A percentile compares a stretch with the other conserved stretches of the same genome.
Evolutionary conservation across 2,113 vertebrate genomes (phyloP).

Genomic region (Grammomys surdaster): DNA sequence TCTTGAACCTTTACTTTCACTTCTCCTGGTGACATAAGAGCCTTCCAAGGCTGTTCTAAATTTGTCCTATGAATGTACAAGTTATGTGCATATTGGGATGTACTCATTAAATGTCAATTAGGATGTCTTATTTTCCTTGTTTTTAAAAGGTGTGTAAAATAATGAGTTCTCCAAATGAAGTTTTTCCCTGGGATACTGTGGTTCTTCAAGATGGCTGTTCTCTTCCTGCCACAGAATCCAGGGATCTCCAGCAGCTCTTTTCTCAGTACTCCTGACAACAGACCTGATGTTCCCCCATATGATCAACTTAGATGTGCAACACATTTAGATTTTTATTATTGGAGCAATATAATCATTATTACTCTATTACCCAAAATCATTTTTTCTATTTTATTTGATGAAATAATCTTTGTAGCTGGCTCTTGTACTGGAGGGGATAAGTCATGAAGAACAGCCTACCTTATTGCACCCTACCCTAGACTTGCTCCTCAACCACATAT

Average conservation of each 20-base stretch:
- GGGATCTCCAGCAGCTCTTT: slow-evolving; percentile 7
- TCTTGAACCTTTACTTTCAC: not conserved
- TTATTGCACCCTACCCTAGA: not conserved
- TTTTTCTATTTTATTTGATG: slow-evolving; percentile 74
- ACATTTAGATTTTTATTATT: slow-evolving; percentile 62
- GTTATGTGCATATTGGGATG: not conserved
- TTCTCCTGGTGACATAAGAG: not conserved
- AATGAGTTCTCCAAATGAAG: not conserved
- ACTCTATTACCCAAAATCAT: slow-evolving; percentile 28
- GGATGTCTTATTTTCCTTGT: not conserved
- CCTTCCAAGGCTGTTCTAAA: not conserved
- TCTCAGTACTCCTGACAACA: slow-evolving; percentile 23
- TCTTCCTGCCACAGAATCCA: not conserved
- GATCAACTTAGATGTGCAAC: slow-evolving; percentile 49
- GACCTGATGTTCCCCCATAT: slow-evolving; percentile 51
- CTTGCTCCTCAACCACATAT: not conserved
- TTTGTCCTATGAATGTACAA: not conserved
- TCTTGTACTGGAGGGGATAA: not conserved
- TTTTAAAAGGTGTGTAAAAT: not conserved
- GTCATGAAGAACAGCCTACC: not conserved
- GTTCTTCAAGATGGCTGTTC: not conserved
- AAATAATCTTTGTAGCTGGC: slow-evolving; percentile 2
- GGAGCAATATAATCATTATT: slow-evolving; percentile 62
- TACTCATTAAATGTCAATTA: not conserved
- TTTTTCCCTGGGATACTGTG: not conserved